phyloP scores from a whole-genome alignment of 1,140 invertebrate genomes.

The Pseudachorutes palmiensis region DNA sequence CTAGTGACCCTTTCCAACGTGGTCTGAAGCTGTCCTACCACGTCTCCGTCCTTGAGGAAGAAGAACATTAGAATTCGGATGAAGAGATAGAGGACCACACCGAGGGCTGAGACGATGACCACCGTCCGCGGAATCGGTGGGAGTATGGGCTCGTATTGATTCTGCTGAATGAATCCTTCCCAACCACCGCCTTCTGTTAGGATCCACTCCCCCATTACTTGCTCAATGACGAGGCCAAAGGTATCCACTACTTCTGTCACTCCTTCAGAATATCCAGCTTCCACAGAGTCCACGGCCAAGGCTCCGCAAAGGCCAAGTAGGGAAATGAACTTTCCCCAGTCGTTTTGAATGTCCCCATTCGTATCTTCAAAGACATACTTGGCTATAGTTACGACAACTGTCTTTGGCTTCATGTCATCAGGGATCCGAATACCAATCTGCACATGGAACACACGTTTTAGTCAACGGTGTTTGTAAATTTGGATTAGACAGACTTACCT shows the following conservation, averaged over 20 bases:
- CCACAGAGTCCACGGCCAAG: constrained; percentile 34
- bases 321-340: constrained; percentile 34
- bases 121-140: constrained; percentile 30
- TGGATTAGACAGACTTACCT: not conserved
- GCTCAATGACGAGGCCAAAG: constrained; percentile 33
- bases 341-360: constrained; percentile 24
- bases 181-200: constrained; percentile 25
- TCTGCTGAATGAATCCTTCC: constrained; percentile 32
- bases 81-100: not conserved
- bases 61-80: not conserved
- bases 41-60: not conserved
- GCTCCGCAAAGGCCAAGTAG: constrained; percentile 31
- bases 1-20: not conserved
- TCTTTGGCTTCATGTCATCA: constrained; percentile 29
- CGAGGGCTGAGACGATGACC: constrained; percentile 17
- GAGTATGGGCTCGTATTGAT: constrained; percentile 26
- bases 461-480: not conserved
- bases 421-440: constrained; percentile 32
- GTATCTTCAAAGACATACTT: constrained; percentile 28
- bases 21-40: no score
- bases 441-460: not conserved
- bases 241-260: constrained; percentile 35
- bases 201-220: constrained; percentile 37
- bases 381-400: constrained; percentile 30
- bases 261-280: constrained; percentile 33